Base-by-base conservation (phyloP, 64 coral and sea anemone species). In the Pocillopora damicornis region DNA sequence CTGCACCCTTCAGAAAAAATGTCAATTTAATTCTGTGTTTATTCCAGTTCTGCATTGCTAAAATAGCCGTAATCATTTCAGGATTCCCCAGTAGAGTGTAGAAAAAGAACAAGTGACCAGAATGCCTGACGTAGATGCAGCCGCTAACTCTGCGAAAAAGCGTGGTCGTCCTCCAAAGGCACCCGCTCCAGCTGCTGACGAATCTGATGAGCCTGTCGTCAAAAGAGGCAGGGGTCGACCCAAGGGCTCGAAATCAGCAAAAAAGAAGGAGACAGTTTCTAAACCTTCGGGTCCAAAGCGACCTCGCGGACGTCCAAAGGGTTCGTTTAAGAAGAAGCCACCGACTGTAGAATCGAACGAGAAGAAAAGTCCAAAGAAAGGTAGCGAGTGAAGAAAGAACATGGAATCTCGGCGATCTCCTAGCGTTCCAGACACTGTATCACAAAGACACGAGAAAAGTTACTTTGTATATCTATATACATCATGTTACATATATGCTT, bases 171-270 rank as follows among this genome's bases (percentile, higher is more conserved):
- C 79, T 20, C 86, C 87, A 8, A 82, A 65, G 20, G 75, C 81
- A 66, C 68, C 71, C 15, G 58, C 16, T 18, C 57, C 79, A 0
- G 62, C 78, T 67, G 66, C 87, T 37, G 76, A 9, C 38, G 79
- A 74, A 9, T 65, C 87, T 4, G 38, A 13, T 12, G 91, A 82
- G 37, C 73, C 60, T 22, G 86, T 88, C 14, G 76, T 78, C 35
- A 93, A 93, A 82, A 93, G 88, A 82, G 91, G 91, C 61, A 86
- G 91, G 75, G 91, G 91, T 18, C 73, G 91, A 59, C 91, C 91
- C 17, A 92, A 88, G 81, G 91, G 91, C 56, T 90, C 89, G 34
- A 90, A 90, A 64, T 81, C 79, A 60, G 23, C 79, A n/a, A 81
- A 81, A 30, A 81, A 81, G 60, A 81, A 81, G 25, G 79, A 63